Conservation (phyloP, 2,888 invertebrate genomes). For the Allophyes oxyacanthae region DNA sequence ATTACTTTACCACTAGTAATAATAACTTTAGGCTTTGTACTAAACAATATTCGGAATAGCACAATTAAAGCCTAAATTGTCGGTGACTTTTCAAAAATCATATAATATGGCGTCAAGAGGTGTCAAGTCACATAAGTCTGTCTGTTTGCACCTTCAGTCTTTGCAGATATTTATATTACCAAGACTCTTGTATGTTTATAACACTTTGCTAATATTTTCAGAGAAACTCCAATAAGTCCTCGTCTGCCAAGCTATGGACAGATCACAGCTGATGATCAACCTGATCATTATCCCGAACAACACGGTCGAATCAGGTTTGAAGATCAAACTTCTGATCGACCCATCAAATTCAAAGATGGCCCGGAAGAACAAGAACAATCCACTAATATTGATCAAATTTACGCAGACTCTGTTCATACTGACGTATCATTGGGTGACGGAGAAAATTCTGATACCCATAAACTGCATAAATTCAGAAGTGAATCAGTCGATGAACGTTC, state of each 20-base stretch:
- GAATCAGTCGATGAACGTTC: constrained; percentile 17
- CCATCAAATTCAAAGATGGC: constrained; percentile 35
- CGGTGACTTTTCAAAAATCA: no score
- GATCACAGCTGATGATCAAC: constrained; percentile 49
- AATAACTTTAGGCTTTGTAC: no score
- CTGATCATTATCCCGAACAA: constrained; percentile 25
- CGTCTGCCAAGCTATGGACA: constrained; percentile 50
- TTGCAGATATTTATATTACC: no score
- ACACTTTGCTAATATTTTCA: constrained; percentile 10
- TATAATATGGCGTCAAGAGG: no score
- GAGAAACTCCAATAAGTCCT: constrained; percentile 1
- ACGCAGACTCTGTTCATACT: background rate
- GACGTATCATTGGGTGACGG: constrained; percentile 14
- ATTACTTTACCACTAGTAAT: no score
- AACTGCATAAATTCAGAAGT: background rate
- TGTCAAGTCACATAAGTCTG: no score
- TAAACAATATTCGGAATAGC: no score
- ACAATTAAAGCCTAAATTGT: no score
- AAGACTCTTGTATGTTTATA: no score
- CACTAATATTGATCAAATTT: background rate
- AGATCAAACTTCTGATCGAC: constrained; percentile 19
- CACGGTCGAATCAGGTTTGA: constrained; percentile 42
- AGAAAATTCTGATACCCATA: constrained; percentile 20
- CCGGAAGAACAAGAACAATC: background rate
- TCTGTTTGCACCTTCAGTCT: no score